Conservation (phyloP, 2,113 vertebrate species). For the Macquaria australasica region DNA sequence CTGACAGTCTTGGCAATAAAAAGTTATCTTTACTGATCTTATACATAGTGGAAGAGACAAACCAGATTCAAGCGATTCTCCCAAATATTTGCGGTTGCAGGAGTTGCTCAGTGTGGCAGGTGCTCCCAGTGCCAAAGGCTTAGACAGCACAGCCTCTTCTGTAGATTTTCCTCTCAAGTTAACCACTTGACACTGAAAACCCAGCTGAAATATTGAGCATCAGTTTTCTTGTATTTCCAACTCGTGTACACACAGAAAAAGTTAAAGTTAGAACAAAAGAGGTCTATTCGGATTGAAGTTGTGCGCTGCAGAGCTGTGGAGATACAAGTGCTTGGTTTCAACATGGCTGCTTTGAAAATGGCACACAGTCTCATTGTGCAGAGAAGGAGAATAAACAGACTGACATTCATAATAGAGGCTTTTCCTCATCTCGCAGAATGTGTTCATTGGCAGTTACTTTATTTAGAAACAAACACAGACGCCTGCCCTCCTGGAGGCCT, state of each 20-base stretch:
- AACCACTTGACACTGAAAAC: constrained; percentile 22
- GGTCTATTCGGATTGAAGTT: constrained; percentile 38
- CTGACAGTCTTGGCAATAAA: not conserved
- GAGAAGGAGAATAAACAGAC: constrained; percentile 13
- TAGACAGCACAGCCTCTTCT: constrained; percentile 4
- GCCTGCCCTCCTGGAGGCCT: constrained; percentile 40
- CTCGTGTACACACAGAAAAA: constrained; percentile 3
- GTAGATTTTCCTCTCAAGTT: constrained; percentile 6
- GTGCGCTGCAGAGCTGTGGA: not conserved
- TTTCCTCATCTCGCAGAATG: constrained; percentile 1
- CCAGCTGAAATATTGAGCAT: constrained; percentile 43
- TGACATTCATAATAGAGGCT: not conserved
- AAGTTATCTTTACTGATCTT: not conserved
- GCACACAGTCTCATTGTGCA: not conserved
- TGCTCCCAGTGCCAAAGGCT: not conserved
- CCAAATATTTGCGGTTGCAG: constrained; percentile 35
- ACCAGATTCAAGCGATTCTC: not conserved
- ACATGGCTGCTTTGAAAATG: constrained; percentile 23
- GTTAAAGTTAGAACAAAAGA: constrained; percentile 49
- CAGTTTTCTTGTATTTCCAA: constrained; percentile 6
- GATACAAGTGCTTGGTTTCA: constrained; percentile 8
- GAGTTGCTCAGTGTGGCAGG: not conserved
- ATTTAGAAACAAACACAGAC: constrained; percentile 55
- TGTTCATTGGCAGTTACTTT: constrained; percentile 29
- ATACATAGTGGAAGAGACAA: no score